Percentiles rank a stretch among this genome's conserved stretches.
These are phyloP conservation scores for Enteromius anoplus DNA, from an alignment of 2,797 vertebrate species.

Conservation along the genomic window DNA sequence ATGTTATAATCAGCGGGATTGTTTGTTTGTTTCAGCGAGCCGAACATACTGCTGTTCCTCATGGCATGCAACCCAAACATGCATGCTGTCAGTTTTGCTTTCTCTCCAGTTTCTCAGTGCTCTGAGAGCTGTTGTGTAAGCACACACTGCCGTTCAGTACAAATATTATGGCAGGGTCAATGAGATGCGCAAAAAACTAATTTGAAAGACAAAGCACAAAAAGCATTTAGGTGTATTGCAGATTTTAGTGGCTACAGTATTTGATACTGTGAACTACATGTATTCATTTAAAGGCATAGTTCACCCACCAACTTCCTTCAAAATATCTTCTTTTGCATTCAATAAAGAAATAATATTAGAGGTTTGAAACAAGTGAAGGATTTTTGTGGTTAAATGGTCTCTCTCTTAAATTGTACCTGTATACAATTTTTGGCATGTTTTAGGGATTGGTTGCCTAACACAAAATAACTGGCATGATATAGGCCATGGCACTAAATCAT, in stretches of 20 bases:
- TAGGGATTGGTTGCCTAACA: neutral
- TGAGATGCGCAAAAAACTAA: neutral
- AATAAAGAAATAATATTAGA: neutral
- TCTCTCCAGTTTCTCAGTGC: constrained; percentile 7
- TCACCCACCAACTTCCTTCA: neutral
- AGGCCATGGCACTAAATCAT: neutral
- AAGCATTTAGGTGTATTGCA: neutral
- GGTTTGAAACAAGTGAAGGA: neutral
- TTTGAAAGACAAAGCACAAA: neutral
- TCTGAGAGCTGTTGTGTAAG: constrained; percentile 14
- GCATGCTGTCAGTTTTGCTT: constrained; percentile 26
- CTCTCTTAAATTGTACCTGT: neutral
- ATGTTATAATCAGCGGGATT: neutral
- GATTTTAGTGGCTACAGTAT: neutral
- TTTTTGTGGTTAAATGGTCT: neutral
- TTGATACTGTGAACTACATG: neutral
- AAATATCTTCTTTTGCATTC: neutral
- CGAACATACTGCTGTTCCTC: constrained; percentile 9
- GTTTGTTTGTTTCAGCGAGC: constrained; percentile 28
- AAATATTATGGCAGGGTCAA: neutral
- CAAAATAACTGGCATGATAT: neutral
- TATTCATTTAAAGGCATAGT: neutral
- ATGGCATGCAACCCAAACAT: constrained; percentile 21
- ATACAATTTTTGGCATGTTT: neutral
- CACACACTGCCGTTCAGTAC: neutral